phyloP scores from a whole-genome alignment of 2,113 vertebrate genomes.

The Xiphias gladius region DNA sequence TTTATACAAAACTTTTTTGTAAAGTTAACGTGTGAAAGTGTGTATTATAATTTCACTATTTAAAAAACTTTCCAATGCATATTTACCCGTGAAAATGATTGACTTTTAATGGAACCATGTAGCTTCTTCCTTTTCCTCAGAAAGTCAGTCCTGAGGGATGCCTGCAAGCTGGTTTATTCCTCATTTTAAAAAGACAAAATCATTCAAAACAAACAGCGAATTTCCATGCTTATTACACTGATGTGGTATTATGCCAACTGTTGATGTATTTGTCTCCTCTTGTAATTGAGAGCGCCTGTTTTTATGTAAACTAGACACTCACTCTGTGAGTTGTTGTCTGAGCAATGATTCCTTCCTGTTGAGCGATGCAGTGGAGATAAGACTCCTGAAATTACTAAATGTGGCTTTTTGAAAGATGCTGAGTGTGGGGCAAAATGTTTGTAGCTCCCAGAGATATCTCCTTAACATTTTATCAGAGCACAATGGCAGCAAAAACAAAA shows the following conservation, averaged over 20 bases:
- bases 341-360: slow-evolving; percentile 82
- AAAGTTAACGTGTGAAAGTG: no score
- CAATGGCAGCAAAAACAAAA: neutral
- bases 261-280: slow-evolving; percentile 11
- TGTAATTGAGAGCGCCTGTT: slow-evolving; percentile 38
- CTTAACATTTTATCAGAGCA: slow-evolving; percentile 4
- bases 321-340: slow-evolving; percentile 60
- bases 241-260: neutral
- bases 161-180: neutral
- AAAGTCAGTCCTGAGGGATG: no score
- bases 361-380: slow-evolving; percentile 72
- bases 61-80: neutral
- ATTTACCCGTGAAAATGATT: neutral
- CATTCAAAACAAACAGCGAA: slow-evolving; percentile 3
- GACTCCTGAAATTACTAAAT: slow-evolving; percentile 44
- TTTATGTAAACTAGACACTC: slow-evolving; percentile 59
- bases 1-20: no score
- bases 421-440: slow-evolving; percentile 41
- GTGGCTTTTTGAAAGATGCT: slow-evolving; percentile 49
- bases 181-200: neutral
- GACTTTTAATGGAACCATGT: neutral
- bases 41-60: no score
- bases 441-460: slow-evolving; percentile 28
- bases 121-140: no score
- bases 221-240: neutral